Base-by-base conservation (phyloP, 2,888 invertebrate genomes). In the Pachliopta kotzebuea region DNA sequence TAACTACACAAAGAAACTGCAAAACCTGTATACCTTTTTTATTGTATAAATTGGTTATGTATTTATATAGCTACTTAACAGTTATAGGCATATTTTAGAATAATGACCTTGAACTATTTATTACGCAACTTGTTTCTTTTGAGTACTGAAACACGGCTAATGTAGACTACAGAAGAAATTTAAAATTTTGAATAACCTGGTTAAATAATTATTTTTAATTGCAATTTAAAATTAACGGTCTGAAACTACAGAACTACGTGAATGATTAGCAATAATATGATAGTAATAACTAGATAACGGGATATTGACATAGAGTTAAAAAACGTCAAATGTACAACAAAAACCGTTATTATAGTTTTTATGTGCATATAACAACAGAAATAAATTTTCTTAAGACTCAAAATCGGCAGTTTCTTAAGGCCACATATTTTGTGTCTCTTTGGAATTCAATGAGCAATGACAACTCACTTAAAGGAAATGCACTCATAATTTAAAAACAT, bases 21-120 rank as follows among this genome's bases (percentile, higher is more conserved):
- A 14, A 37, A 11, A 14, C 2, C 1, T 31, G 11, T 31, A 37
- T 14, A 37, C 14, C 2, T 37, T 37, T 2, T 6, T 42, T n/a
- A 45, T 45, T 18, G n/a, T n/a, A 45, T n/a, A n/a, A n/a, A 45
- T 45, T n/a, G 4, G 45, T 45, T 45, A n/a, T n/a, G 1, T 45
- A n/a, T 45, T 45, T 6, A 4, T 52, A n/a, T 9, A 52, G 11
- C 21, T 11, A 23, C 21, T 21, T 21, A 14, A 6, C 50, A 23
- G 23, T 52, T 11, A 21, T 52, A 52, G 23, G 23, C 14, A 14
- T 14, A 52, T 14, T 9, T 21, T 52, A 21, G 4, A 52, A 21
- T 52, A n/a, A 21, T 14, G 21, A 52, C 50, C 50, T 52, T 52
- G 50, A 52, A 52, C 50, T 9, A 20, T 52, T 52, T 45, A 45